Evolutionary conservation across 2,888 invertebrate genomes (phyloP).

Genomic region (Erebia epiphron): DNA sequence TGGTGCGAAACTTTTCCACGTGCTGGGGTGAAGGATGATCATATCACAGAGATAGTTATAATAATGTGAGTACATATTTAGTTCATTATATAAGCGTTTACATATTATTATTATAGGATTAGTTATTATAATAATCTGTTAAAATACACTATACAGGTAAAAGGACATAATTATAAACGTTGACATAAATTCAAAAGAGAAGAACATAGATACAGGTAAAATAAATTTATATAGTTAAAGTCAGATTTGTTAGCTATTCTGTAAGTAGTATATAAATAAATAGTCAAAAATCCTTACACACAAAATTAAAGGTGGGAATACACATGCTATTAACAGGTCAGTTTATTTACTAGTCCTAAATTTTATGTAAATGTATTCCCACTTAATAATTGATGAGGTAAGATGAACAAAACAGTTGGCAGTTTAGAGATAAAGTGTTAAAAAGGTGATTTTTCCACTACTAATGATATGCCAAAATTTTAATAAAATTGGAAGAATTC

Average conservation of each 20-base stretch:
- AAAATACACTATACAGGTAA: background rate
- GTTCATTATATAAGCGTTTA: conserved; percentile 29
- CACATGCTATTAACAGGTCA: no score
- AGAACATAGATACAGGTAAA: no score
- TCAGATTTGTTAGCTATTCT: no score
- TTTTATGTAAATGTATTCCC: background rate
- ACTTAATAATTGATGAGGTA: background rate
- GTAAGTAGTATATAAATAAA: no score
- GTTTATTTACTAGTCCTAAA: no score
- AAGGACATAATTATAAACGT: background rate
- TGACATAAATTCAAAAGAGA: background rate
- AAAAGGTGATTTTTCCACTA: conserved; percentile 26
- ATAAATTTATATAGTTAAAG: no score
- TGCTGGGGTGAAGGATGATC: conserved; percentile 53
- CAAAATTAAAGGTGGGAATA: no score
- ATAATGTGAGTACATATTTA: conserved; percentile 42
- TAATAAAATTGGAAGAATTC: conserved; percentile 49
- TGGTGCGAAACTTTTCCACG: conserved; percentile 49
- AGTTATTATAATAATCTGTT: conserved; percentile 9
- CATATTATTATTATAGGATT: conserved; percentile 4
- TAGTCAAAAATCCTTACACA: no score
- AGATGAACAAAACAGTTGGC: background rate
- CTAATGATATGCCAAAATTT: conserved; percentile 44
- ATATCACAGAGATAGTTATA: conserved; percentile 64
- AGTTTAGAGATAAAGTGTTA: background rate